Evolutionary conservation across 2,888 invertebrate species (phyloP).

Genomic region (Tenthredo livida): DNA sequence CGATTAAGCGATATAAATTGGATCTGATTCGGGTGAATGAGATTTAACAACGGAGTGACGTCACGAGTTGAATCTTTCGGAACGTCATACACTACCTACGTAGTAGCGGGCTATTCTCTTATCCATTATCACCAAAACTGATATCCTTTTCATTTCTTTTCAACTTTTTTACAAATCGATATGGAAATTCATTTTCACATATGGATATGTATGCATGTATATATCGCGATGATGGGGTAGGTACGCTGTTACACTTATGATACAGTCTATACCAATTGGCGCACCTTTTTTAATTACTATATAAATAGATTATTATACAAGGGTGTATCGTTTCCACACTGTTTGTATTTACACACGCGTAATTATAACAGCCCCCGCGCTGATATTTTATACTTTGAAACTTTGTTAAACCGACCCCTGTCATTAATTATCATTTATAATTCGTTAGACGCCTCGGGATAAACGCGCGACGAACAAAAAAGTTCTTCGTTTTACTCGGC

Average conservation of each 20-base stretch:
- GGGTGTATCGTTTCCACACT: not conserved
- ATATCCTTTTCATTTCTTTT: not conserved
- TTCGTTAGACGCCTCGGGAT: conserved; percentile 3
- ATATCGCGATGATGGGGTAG: no score
- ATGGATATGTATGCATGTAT: no score
- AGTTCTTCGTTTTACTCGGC: no score
- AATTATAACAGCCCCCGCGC: not conserved
- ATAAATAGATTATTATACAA: not conserved
- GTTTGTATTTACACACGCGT: not conserved
- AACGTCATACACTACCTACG: not conserved
- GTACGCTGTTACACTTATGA: no score
- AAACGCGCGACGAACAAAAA: not conserved
- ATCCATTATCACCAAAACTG: not conserved
- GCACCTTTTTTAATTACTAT: conserved; percentile 25
- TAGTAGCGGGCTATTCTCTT: not conserved
- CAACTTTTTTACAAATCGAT: not conserved
- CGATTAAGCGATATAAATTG: conserved; percentile 38
- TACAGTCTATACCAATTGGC: not conserved
- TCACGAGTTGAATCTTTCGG: not conserved
- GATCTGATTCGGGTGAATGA: conserved; percentile 36
- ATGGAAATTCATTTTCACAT: no score
- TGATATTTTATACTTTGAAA: not conserved
- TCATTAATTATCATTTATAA: conserved; percentile 3
- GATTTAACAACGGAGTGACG: conserved; percentile 30
- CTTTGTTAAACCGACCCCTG: not conserved